Conservation (phyloP, 2,797 vertebrate species). For the Bufotes viridis region DNA sequence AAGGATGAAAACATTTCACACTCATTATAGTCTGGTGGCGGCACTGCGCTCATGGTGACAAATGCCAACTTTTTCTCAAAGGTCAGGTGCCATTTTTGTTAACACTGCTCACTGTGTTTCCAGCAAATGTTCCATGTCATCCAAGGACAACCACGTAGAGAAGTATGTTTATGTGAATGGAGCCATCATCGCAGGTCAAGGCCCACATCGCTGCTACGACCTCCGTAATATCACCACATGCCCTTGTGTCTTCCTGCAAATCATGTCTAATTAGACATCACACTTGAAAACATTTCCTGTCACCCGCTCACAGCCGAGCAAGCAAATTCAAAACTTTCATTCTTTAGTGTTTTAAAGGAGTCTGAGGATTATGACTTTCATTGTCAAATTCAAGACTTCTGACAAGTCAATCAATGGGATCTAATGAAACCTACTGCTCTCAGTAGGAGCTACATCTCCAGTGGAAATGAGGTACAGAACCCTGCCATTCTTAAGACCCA, state of each 20-base stretch:
- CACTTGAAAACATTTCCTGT: background rate
- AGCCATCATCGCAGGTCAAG: background rate
- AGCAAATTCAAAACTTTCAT: background rate
- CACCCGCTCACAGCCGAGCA: background rate
- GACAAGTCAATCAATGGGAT: background rate
- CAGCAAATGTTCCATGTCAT: constrained; percentile 33
- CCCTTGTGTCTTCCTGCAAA: background rate
- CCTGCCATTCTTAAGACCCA: background rate
- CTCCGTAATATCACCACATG: background rate
- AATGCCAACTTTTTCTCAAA: constrained; percentile 7
- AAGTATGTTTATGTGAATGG: background rate
- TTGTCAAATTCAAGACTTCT: background rate
- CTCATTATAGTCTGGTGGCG: constrained; percentile 31
- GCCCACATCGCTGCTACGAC: background rate
- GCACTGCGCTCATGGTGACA: background rate
- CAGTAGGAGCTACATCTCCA: background rate
- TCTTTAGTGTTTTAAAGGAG: background rate
- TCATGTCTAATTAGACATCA: background rate
- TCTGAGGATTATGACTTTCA: background rate
- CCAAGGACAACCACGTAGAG: constrained; percentile 30
- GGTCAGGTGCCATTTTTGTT: constrained; percentile 32
- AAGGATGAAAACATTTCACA: background rate
- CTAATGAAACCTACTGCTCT: background rate
- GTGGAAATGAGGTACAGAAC: background rate
- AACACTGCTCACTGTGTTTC: constrained; percentile 30